Base-by-base conservation (phyloP, 2,113 vertebrate species). In the Carollia perspicillata region DNA sequence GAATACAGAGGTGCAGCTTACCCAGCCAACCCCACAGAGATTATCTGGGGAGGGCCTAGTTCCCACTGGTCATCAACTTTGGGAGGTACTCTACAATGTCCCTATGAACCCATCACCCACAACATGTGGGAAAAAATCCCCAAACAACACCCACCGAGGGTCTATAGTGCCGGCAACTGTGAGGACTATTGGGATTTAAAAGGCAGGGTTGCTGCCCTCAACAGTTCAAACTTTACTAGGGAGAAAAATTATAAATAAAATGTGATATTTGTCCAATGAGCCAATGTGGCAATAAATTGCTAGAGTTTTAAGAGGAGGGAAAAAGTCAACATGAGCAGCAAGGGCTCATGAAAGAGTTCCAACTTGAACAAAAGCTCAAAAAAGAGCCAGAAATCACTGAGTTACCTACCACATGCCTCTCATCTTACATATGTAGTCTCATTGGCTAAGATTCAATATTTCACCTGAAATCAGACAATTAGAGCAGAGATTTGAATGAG, bases 181-280 rank as follows among this genome's bases (percentile, higher is more conserved):
- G 40, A 53, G 37, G n/a, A 74, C 11, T 35, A 33, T 16, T 88
- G 58, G 63, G 65, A 71, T 23, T 55, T 90, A 40, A 33, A 84
- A 79, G 12, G 5, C 33, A 66, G 28, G 13, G 17, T 60, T 20
- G 79, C 79, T 83, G 20, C 8, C 13, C 55, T 92, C 33, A 49
- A 23, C 11, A 71, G 47, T 28, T 91, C 23, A 93, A 84, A 84
- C 85, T 94, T 69, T 79, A 69, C 30, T 71, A n/a, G 86, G 33
- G 40, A 97, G 44, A 22, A 74, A 86, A 85, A 42, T 74, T 84
- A 72, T 58, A 80, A 78, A 20, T 49, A 85, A 90, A 94, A 77
- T 42, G 58, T 60, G 30, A 83, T 49, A 89, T 42, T 85, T 91
- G 53, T 17, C 49, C 90, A 85, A 80, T 23, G 22, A 84, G 14